Conservation (phyloP, 2,113 vertebrate species). For the Falcunculus frontatus region DNA sequence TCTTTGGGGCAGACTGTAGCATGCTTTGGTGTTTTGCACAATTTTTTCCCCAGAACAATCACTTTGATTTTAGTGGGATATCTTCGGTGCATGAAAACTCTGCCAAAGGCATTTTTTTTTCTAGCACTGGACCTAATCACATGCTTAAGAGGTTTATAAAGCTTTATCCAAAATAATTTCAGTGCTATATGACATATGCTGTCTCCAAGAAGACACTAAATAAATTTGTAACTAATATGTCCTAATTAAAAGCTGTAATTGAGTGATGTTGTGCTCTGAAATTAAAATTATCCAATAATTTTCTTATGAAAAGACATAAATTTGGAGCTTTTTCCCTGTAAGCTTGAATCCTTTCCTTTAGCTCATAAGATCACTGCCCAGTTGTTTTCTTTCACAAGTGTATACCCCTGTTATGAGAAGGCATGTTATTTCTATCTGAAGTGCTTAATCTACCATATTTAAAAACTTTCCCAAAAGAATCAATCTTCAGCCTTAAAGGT, state of each 20-base stretch:
- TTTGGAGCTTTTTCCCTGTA: not conserved
- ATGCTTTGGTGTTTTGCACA: not conserved
- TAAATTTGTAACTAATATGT: not conserved
- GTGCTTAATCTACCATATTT: not conserved
- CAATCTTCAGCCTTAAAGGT: slow-evolving; percentile 29
- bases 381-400: not conserved
- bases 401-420: not conserved
- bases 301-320: not conserved
- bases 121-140: not conserved
- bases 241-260: not conserved
- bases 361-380: not conserved
- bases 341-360: slow-evolving; percentile 7
- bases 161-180: not conserved
- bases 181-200: not conserved
- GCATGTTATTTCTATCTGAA: not conserved
- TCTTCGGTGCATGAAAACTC: not conserved
- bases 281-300: not conserved
- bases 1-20: not conserved
- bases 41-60: not conserved
- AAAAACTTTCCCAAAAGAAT: slow-evolving; percentile 25
- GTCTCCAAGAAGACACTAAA: not conserved
- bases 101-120: not conserved
- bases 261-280: not conserved
- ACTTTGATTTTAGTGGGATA: not conserved
- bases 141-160: not conserved